Base-by-base conservation (phyloP, 2,113 vertebrate species). In the Lamprotornis superbus region DNA sequence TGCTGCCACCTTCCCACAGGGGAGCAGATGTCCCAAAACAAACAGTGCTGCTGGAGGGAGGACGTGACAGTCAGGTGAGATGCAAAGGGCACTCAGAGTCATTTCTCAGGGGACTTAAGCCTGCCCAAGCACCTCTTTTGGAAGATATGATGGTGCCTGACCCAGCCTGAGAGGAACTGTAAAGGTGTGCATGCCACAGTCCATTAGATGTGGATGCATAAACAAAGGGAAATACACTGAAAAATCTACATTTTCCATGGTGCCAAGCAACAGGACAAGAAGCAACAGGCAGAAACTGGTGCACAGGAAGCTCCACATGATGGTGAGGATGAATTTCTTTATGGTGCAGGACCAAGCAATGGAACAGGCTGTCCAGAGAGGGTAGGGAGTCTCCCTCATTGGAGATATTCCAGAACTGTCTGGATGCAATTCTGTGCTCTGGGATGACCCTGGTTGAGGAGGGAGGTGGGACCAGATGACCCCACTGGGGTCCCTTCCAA, bases 21-120 rank as follows among this genome's bases (percentile, higher is more conserved):
- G 89, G 64, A 93, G 35, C 92, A 95, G 90, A 90, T 96, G 94
- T 93, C 94, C 85, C 19, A 2, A 78, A 86, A 86, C 64, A 71
- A 76, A 64, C 0, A 0, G 50, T 19, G 47, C 75, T 83, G 18
- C 31, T 9, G 31, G 17, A 81, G 28, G 31, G 60, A 59, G 25
- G 61, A 77, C 0, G 4, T 13, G 30, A 40, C 53, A 67, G 35
- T 39, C 78, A 61, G 87, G 68, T n/a, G 93, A 87, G 80, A 50
- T 0, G 5, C 35, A 50, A 67, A 61, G 81, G 64, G 27, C 59
- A 83, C 78, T 69, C 63, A 33, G 31, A 91, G 61, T 21, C 56
- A 2, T 12, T 74, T 33, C 78, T 53, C 30, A 39, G 31, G 39
- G 52, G n/a, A 31, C 1, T 22, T 30, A 25, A 91, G 33, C 25